Conservation (phyloP, 2,888 invertebrate genomes). For the Tinea trinotella region DNA sequence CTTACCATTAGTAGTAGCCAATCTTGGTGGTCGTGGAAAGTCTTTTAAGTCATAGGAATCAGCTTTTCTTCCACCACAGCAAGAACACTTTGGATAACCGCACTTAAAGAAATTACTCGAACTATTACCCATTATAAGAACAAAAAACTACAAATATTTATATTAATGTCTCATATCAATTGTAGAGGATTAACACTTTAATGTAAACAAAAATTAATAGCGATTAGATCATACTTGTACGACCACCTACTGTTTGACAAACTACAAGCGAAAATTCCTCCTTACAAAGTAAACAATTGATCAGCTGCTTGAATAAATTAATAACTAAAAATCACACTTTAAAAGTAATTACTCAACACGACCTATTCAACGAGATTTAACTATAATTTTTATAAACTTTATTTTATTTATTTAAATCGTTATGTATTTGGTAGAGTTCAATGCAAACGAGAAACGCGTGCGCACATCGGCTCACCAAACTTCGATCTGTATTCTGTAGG, state of each 20-base stretch:
- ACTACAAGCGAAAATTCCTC: neutral
- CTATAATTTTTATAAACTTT: too few relatives aligned
- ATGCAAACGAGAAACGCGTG: neutral
- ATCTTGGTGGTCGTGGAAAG: constrained; percentile 49
- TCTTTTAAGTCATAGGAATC: constrained; percentile 53
- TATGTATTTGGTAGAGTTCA: neutral
- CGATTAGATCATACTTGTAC: constrained; percentile 44
- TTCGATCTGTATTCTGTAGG: constrained; percentile 2
- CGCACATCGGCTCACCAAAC: constrained; percentile 3
- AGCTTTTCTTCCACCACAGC: constrained; percentile 35
- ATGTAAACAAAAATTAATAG: constrained; percentile 30
- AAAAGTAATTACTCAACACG: too few relatives aligned
- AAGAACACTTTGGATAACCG: constrained; percentile 36
- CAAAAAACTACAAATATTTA: neutral
- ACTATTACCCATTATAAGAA: constrained; percentile 37
- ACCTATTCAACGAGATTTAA: too few relatives aligned
- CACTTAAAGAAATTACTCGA: constrained; percentile 13
- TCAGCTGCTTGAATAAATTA: neutral
- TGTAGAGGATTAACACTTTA: constrained; percentile 31
- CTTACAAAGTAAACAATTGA: constrained; percentile 4
- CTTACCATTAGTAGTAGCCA: constrained; percentile 47
- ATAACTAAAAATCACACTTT: neutral
- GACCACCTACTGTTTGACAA: constrained; percentile 22
- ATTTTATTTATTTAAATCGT: neutral
- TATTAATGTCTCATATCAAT: neutral